Base-by-base conservation (phyloP, 2,888 invertebrate species). In the Dryomyza anilis region DNA sequence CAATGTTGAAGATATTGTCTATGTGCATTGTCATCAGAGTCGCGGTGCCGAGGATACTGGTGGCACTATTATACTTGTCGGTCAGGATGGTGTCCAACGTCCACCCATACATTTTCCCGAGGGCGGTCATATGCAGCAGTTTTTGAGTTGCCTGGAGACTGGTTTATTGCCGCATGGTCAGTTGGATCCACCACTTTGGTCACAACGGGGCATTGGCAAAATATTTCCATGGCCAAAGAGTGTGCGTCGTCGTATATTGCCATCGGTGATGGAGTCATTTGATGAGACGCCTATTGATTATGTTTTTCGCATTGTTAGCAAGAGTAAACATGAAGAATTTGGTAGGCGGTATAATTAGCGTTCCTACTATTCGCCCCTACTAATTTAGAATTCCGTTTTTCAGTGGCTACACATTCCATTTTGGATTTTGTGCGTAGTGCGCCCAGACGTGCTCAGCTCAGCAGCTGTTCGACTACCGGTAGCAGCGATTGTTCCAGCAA, bases 11-110 rank as follows among this genome's bases (percentile, higher is more conserved):
- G 95, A 96, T 74, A 93, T 96, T 66, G 96, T 97, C 16, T 97
- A 97, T 80, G 93, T 97, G 0, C 97, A 97, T 82, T 95, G 96
- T 70, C 97, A 98, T 81, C 94, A 96, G 76, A 92, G 92, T 69
- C 87, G 88, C 71, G 84, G 83, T 27, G n/a, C n/a, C n/a, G 89
- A 90, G 74, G 89, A 90, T 73, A 87, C 88, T 64, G 93, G 94
- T 58, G 95, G 95, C 36, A 94, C 94, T 0, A 89, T 96, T 3
- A 94, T 96, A 57, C 84, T 96, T 46, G 96, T 96, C 0, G 95
- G 95, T 0, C 95, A 95, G 78, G 96, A 96, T 81, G 96, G 96
- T 1, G 94, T 95, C 0, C 97, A 98, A 82, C 86, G 94, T 59
- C 94, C 96, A 0, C 96, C 96, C 0, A 94, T 98, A 77, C 94